Evolutionary conservation across 2,888 invertebrate species (phyloP), one percentile per base, ranked within the genome.

Genomic region (Macrophya annulata): DNA sequence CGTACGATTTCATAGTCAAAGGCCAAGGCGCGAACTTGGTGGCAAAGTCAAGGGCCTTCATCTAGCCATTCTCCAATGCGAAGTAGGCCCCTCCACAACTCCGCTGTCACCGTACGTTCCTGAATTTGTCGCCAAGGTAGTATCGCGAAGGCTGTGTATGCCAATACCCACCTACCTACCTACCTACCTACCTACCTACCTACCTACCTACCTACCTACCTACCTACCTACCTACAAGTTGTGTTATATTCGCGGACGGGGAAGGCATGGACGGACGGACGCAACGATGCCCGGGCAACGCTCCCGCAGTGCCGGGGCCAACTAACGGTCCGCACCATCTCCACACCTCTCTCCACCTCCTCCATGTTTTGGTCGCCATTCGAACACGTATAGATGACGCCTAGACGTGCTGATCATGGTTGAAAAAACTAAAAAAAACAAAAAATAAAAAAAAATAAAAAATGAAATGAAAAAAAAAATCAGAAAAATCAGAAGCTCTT

Each of bases 291-390:
- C 92, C 93, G 93, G 93, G 91, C 93, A 93, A 91, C 93, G 93
- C 89, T 93, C 93, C 93, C 93, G 92, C 89, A 88, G 88, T 87
- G 91, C 92, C 91, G 91, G 92, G 93, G 93, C 93, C 93, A 93
- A 92, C 92, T 93, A 93, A 93, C 93, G 93, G 93, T 93, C 89
- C 90, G 87, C 88, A 84, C 92, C 93, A 92, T 92, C 92, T 91
- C 92, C 89, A 90, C 86, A 84, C 74, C 68, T 77, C 40, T 84
- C 84, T 85, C 51, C 68, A 82, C 68, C 85, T 79, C 85, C 81
- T 45, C 72, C 25, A 55, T 79, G 65, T 72, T 84, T 62, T 81
- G 40, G 81, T 81, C 62, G 81, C 81, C 81, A 81, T 81, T 81
- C 81, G 81, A 81, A 62, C 81, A 81, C 81, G 81, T 81, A 81